Percentiles rank a stretch among this genome's conserved stretches.
phyloP scores from a whole-genome alignment of 2,888 invertebrate species.

The Mythimna albipuncta region DNA sequence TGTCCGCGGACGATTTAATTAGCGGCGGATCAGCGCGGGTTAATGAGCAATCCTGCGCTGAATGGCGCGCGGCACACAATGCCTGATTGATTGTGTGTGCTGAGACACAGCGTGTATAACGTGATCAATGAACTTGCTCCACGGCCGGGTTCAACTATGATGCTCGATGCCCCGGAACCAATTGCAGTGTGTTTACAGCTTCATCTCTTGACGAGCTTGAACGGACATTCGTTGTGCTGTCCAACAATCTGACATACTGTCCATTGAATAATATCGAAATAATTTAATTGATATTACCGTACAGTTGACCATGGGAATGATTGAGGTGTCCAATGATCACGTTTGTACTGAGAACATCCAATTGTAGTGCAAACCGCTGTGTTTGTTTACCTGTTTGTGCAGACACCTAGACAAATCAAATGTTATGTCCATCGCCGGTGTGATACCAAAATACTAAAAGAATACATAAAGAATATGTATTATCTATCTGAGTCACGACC shows the following conservation, averaged over 20 bases:
- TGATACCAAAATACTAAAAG: no score
- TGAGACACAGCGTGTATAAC: constrained; percentile 33
- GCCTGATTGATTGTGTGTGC: constrained; percentile 60
- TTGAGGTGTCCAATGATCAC: background rate
- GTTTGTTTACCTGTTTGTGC: background rate
- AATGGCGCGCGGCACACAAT: constrained; percentile 59
- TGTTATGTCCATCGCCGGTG: no score
- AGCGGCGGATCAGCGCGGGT: constrained; percentile 54
- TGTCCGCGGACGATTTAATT: constrained; percentile 64
- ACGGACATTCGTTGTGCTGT: background rate
- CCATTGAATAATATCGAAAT: background rate
- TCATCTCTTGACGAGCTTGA: background rate
- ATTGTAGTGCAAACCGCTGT: background rate
- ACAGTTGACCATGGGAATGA: background rate
- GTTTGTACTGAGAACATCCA: no score
- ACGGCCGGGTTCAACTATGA: constrained; percentile 17
- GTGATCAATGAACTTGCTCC: constrained; percentile 41
- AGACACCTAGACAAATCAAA: background rate
- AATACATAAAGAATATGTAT: background rate
- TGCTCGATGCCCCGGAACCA: constrained; percentile 28
- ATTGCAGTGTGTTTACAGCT: constrained; percentile 18
- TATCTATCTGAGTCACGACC: no score
- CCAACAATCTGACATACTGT: background rate
- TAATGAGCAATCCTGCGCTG: constrained; percentile 61
- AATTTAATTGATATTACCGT: background rate